Percentiles rank a stretch among this genome's conserved stretches.
phyloP scores from a whole-genome alignment of 2,113 vertebrate genomes.

The Rana temporaria region DNA sequence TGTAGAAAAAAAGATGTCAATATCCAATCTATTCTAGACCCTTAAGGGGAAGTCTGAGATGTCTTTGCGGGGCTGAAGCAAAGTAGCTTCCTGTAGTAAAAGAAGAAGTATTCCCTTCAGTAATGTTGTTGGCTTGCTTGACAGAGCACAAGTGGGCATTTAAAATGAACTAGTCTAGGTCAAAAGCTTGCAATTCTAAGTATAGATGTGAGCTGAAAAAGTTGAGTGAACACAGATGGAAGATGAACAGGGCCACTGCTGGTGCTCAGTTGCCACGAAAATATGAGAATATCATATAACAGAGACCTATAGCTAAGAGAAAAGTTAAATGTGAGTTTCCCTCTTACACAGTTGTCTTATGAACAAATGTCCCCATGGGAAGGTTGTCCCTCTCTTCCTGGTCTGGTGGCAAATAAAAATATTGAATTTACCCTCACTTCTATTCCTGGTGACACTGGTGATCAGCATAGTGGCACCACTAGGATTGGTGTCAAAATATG shows the following conservation, averaged over 20 bases:
- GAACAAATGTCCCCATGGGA: too few species aligned
- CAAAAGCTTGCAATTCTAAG: neutral
- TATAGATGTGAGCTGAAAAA: neutral
- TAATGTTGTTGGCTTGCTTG: neutral
- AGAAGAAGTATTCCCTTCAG: slow-evolving; percentile 35
- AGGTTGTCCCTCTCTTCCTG: too few species aligned
- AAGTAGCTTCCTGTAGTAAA: slow-evolving; percentile 24
- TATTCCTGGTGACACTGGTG: too few species aligned
- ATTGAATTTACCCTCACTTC: too few species aligned
- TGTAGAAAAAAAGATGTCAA: too few species aligned
- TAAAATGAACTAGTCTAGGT: neutral
- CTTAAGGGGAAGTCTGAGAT: neutral
- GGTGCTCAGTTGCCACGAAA: neutral
- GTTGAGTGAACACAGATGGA: neutral
- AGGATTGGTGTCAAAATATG: too few species aligned
- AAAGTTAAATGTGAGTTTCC: too few species aligned
- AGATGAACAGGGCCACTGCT: neutral
- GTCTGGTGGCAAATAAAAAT: too few species aligned
- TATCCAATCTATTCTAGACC: neutral
- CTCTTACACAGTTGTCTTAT: too few species aligned
- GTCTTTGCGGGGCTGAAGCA: neutral
- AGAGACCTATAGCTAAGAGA: too few species aligned
- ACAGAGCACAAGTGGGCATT: neutral
- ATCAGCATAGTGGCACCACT: too few species aligned
- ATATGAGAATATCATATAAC: too few species aligned